A percentile compares a stretch with the other conserved stretches of the same genome.
Evolutionary conservation across 2,888 invertebrate genomes (phyloP).

Genomic region (Acrobasis repandana): DNA sequence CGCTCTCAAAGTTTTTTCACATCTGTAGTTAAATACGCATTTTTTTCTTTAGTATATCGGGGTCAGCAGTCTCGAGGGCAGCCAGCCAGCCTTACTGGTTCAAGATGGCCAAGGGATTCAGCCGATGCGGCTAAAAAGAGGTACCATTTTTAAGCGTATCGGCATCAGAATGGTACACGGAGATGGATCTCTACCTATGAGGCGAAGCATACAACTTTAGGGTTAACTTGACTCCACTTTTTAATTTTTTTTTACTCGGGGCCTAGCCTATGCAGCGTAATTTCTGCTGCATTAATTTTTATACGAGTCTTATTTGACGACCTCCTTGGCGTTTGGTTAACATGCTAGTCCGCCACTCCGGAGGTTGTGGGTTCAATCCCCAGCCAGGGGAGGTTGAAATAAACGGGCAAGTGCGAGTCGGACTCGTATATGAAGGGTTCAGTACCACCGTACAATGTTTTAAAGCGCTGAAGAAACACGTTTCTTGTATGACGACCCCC

Average conservation of each 20-base stretch:
- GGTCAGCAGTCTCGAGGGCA: conserved; percentile 33
- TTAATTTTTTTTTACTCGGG: background rate
- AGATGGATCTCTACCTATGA: conserved; percentile 12
- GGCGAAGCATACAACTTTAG: conserved; percentile 12
- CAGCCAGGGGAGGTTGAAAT: too few species aligned
- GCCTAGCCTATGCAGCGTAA: background rate
- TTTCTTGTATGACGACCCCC: too few species aligned
- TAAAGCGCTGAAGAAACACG: too few species aligned
- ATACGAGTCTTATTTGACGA: too few species aligned
- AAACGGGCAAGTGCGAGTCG: too few species aligned
- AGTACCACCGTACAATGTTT: too few species aligned
- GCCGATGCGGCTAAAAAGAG: conserved; percentile 5
- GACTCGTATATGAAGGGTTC: too few species aligned
- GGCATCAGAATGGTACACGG: conserved; percentile 13
- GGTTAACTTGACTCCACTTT: conserved; percentile 25
- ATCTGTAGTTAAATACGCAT: background rate
- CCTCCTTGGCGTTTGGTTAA: too few species aligned
- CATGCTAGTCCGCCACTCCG: too few species aligned
- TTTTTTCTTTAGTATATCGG: conserved; percentile 17
- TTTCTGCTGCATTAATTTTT: background rate
- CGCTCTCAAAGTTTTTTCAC: conserved; percentile 27
- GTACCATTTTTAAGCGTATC: background rate
- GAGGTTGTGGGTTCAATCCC: too few species aligned
- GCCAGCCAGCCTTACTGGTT: background rate
- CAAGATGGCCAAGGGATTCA: conserved; percentile 32